Conservation (phyloP, 2,113 vertebrate species). For the Puntigrus tetrazona region DNA sequence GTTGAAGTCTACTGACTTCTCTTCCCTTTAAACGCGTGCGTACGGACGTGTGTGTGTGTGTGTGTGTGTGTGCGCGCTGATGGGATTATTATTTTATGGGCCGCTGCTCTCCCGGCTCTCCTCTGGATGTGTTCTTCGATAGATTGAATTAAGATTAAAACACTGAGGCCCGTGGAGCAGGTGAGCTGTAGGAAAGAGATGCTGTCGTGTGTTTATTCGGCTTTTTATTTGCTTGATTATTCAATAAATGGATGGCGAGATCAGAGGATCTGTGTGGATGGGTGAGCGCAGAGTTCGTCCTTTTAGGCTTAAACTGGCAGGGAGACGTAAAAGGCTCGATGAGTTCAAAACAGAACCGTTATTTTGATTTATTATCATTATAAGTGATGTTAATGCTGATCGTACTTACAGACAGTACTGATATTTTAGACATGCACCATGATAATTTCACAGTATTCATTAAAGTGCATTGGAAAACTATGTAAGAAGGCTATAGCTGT, state of each 20-base stretch:
- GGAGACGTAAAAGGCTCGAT: not conserved
- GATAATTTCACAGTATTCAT: not conserved
- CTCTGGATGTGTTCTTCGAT: constrained; percentile 71
- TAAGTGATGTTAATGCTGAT: not conserved
- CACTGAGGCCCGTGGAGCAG: constrained; percentile 64
- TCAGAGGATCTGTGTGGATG: constrained; percentile 62
- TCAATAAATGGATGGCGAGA: constrained; percentile 53
- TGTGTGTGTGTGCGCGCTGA: constrained; percentile 65
- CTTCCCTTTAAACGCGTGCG: not conserved
- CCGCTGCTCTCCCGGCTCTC: constrained; percentile 69
- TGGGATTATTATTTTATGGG: constrained; percentile 79
- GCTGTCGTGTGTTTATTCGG: constrained; percentile 73
- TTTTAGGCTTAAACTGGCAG: not conserved
- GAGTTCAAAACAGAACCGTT: not conserved
- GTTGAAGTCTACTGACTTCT: constrained; percentile 4
- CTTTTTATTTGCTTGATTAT: constrained; percentile 66
- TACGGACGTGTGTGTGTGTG: constrained; percentile 44
- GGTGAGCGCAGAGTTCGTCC: constrained; percentile 21
- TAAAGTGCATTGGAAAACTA: not conserved
- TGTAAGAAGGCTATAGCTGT: not conserved
- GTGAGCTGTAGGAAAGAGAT: constrained; percentile 67
- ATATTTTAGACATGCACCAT: not conserved
- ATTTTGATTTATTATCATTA: not conserved
- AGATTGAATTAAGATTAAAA: constrained; percentile 81
- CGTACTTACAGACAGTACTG: not conserved